Percentiles rank a stretch among this genome's conserved stretches.
phyloP scores from a whole-genome alignment of 2,888 invertebrate species.

The Spodoptera picta region DNA sequence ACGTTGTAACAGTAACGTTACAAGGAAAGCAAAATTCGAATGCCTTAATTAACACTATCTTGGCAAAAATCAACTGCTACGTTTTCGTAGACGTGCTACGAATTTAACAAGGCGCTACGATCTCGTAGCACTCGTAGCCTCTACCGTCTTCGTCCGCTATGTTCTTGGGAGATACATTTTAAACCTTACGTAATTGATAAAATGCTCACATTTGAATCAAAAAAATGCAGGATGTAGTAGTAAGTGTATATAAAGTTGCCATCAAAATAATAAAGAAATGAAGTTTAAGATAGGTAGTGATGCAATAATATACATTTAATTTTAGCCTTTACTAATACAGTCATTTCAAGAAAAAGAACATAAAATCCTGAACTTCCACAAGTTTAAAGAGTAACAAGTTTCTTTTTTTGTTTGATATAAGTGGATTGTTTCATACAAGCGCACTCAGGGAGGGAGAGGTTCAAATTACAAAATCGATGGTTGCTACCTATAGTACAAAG shows the following conservation, averaged over 20 bases:
- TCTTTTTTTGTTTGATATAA: conserved; percentile 14
- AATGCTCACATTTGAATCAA: too few relatives aligned
- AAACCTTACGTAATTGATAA: too few relatives aligned
- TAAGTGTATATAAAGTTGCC: too few relatives aligned
- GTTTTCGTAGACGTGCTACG: conserved; percentile 58
- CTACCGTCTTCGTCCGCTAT: conserved; percentile 6
- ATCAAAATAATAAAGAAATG: too few relatives aligned
- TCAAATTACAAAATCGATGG: conserved; percentile 49
- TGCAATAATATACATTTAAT: conserved; percentile 9
- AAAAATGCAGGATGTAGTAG: too few relatives aligned
- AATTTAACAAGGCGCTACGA: conserved; percentile 40
- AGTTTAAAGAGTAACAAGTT: conserved; percentile 22
- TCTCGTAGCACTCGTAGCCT: conserved; percentile 24
- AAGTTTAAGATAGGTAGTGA: too few relatives aligned
- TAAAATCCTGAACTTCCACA: conserved; percentile 22
- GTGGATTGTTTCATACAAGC: conserved; percentile 13
- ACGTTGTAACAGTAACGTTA: conserved; percentile 22
- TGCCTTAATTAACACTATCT: conserved; percentile 44
- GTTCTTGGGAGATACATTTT: conserved; percentile 7
- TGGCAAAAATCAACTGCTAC: conserved; percentile 53
- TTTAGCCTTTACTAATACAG: conserved; percentile 21
- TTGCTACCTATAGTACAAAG: conserved; percentile 6
- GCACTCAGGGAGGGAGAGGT: conserved; percentile 11
- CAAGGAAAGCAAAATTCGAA: conserved; percentile 24
- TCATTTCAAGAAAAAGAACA: conserved; percentile 20